Evolutionary conservation across 1,140 invertebrate species (phyloP).

Genomic region (Temnothorax nylanderi): DNA sequence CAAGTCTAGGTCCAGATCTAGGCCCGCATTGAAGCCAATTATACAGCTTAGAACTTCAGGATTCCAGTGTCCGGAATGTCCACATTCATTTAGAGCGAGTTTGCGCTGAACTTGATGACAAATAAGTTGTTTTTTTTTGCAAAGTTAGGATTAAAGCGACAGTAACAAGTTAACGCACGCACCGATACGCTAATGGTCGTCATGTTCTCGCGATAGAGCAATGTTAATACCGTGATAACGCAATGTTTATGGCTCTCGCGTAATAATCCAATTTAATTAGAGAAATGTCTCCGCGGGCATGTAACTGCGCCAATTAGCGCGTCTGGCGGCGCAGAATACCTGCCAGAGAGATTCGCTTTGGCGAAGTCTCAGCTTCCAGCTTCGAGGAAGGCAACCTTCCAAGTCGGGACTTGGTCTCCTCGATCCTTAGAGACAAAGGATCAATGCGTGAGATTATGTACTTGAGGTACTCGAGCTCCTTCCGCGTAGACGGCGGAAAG

Average conservation of each 20-base stretch:
- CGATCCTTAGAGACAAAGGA: conserved; percentile 48
- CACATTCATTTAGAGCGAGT: not conserved
- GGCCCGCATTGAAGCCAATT: conserved; percentile 58
- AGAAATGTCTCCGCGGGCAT: conserved; percentile 19
- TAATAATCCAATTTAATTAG: conserved; percentile 71
- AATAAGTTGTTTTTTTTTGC: not conserved
- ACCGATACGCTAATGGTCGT: not conserved
- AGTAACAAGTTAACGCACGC: not conserved
- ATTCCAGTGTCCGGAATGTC: not conserved
- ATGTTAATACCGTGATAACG: no score
- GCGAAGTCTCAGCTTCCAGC: conserved; percentile 1
- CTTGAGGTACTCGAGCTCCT: conserved; percentile 47
- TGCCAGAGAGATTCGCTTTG: conserved; percentile 25
- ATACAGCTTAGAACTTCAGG: conserved; percentile 44
- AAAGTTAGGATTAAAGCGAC: not conserved
- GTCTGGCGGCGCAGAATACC: conserved; percentile 28
- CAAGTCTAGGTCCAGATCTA: conserved; percentile 12
- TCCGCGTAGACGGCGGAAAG: conserved; percentile 7
- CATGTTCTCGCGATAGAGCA: not conserved
- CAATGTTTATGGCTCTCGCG: conserved; percentile 19
- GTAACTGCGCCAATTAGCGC: conserved; percentile 64
- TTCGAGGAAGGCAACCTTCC: conserved; percentile 30
- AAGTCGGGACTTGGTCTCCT: conserved; percentile 28
- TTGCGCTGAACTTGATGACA: not conserved
- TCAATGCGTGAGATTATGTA: conserved; percentile 61